Conservation (phyloP, 2,113 vertebrate genomes). For the Pangasianodon hypophthalmus region DNA sequence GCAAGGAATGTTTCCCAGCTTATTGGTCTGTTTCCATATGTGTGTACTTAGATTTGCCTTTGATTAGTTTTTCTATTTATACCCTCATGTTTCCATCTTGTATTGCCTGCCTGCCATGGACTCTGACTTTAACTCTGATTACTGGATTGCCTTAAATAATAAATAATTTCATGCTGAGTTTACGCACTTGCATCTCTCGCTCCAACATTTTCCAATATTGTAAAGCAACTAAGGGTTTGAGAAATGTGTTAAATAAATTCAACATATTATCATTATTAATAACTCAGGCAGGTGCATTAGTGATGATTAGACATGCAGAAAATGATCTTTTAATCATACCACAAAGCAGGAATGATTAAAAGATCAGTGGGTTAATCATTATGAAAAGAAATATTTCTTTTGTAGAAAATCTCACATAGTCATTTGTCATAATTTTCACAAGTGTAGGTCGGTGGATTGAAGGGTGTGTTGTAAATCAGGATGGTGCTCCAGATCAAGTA, state of each 20-base stretch:
- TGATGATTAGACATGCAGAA: not conserved
- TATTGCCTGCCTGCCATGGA: not conserved
- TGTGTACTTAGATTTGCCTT: not conserved
- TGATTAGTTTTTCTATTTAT: constrained; percentile 1
- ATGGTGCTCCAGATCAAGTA: not conserved
- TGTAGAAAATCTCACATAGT: not conserved
- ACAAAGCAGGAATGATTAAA: too few species aligned
- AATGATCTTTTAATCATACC: not conserved
- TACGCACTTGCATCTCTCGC: not conserved
- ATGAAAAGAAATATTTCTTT: not conserved
- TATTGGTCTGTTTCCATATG: not conserved
- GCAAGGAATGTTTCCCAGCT: not conserved
- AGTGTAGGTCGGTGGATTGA: not conserved
- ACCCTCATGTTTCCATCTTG: not conserved
- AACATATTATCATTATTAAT: not conserved
- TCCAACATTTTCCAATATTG: not conserved
- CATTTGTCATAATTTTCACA: not conserved
- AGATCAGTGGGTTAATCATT: not conserved
- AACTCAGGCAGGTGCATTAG: not conserved
- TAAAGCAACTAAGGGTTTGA: not conserved
- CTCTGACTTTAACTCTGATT: not conserved
- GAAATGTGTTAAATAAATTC: not conserved
- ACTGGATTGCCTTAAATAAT: not conserved
- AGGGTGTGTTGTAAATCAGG: not conserved
- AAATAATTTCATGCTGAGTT: not conserved